A percentile compares a stretch with the other conserved stretches of the same genome.
These are phyloP conservation scores for Sinocyclocheilus maitianheensis DNA, from an alignment of 2,113 vertebrate genomes.

Conservation along the genomic window DNA sequence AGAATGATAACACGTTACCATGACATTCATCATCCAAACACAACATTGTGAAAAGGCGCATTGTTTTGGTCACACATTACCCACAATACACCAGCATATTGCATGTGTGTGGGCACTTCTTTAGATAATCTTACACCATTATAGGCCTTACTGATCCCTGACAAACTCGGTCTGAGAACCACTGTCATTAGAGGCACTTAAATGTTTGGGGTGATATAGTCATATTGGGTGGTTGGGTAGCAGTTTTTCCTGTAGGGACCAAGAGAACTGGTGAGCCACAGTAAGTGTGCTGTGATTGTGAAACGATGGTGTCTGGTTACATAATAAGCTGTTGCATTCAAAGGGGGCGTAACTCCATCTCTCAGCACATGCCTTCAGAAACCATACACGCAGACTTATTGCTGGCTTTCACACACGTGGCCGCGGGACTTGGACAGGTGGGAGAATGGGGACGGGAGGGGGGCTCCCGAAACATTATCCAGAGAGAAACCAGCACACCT, in stretches of 20 bases:
- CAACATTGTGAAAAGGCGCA: neutral
- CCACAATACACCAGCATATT: conserved; percentile 2
- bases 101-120: conserved; percentile 26
- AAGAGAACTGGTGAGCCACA: conserved; percentile 54
- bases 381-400: conserved; percentile 54
- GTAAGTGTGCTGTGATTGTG: conserved; percentile 78
- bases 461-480: conserved; percentile 76
- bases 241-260: conserved; percentile 2
- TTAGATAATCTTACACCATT: conserved; percentile 18
- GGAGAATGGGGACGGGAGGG: conserved; percentile 4
- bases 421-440: conserved; percentile 58
- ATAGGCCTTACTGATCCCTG: conserved; percentile 14
- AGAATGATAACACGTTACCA: neutral
- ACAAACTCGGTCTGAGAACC: conserved; percentile 30
- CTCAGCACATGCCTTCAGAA: conserved; percentile 57
- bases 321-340: conserved; percentile 78
- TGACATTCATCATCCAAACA: neutral
- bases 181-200: neutral
- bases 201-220: conserved; percentile 19
- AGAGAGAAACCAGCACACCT: conserved; percentile 75
- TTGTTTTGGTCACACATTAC: neutral
- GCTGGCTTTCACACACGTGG: conserved; percentile 69
- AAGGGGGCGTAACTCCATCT: conserved; percentile 72
- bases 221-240: neutral
- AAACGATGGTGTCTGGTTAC: conserved; percentile 79